Evolutionary conservation across 2,888 invertebrate genomes (phyloP).

Genomic region (Synanthedon tipuliformis): DNA sequence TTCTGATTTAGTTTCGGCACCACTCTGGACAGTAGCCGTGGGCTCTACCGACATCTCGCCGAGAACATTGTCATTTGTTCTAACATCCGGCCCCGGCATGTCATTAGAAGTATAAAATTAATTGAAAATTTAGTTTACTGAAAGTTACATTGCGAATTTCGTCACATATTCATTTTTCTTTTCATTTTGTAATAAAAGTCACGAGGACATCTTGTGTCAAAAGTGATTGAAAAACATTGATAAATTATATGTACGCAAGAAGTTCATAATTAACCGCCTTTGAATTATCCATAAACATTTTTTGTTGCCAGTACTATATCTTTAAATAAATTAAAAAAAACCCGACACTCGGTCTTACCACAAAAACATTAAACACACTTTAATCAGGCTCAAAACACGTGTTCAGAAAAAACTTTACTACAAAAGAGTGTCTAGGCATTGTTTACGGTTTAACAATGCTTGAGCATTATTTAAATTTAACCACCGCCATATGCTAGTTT

Average conservation of each 20-base stretch:
- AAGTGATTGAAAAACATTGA: constrained; percentile 14
- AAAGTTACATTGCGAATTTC: constrained; percentile 53
- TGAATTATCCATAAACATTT: constrained; percentile 7
- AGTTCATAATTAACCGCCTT: constrained; percentile 26
- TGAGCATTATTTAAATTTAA: too few relatives aligned
- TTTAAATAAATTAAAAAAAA: too few relatives aligned
- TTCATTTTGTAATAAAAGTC: constrained; percentile 31
- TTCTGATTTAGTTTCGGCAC: constrained; percentile 51
- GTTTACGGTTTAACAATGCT: too few relatives aligned
- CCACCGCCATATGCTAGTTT: too few relatives aligned
- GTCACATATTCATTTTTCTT: constrained; percentile 41
- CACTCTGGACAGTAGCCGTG: constrained; percentile 53
- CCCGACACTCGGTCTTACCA: too few relatives aligned
- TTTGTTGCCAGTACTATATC: neutral
- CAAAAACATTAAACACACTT: too few relatives aligned
- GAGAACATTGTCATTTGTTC: constrained; percentile 61
- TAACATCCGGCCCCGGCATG: constrained; percentile 67
- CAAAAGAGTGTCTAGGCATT: too few relatives aligned
- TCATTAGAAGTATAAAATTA: constrained; percentile 21
- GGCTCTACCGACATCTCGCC: constrained; percentile 63
- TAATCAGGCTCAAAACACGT: too few relatives aligned
- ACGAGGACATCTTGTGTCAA: constrained; percentile 55
- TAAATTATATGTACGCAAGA: constrained; percentile 16
- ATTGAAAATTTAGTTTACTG: constrained; percentile 21
- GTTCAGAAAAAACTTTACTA: too few relatives aligned